Percentiles rank a stretch among this genome's conserved stretches.
Evolutionary conservation across 1,140 invertebrate genomes (phyloP).

Genomic region (Dufourea novaeangliae): DNA sequence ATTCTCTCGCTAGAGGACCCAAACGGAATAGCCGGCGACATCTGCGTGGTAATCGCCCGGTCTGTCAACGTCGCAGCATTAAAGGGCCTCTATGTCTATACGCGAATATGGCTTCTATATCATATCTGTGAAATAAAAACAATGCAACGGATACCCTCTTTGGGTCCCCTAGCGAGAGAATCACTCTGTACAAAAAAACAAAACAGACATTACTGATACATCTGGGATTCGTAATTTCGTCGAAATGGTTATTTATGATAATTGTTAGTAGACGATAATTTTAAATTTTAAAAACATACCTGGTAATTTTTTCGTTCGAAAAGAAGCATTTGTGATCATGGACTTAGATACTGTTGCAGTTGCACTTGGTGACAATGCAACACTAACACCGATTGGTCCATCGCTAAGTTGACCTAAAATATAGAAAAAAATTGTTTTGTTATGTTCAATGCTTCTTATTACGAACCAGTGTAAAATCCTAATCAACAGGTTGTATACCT

Average conservation of each 20-base stretch:
- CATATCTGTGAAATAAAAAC: too few relatives aligned
- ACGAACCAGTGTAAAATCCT: not conserved
- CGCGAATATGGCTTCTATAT: too few relatives aligned
- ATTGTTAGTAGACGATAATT: constrained; percentile 30
- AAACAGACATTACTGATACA: constrained; percentile 2
- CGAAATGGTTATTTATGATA: not conserved
- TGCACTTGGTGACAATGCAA: constrained; percentile 90
- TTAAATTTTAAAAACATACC: constrained; percentile 81
- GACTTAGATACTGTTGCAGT: constrained; percentile 93
- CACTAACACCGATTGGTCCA: constrained; percentile 90
- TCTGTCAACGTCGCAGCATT: too few relatives aligned
- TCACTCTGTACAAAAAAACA: constrained; percentile 8
- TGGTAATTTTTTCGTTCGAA: constrained; percentile 97
- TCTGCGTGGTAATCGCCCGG: too few relatives aligned
- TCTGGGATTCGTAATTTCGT: not conserved
- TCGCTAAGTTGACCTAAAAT: constrained; percentile 86
- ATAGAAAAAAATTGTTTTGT: not conserved
- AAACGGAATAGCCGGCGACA: too few relatives aligned
- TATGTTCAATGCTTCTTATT: not conserved
- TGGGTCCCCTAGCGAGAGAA: too few relatives aligned
- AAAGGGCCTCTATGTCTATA: too few relatives aligned
- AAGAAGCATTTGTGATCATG: constrained; percentile 98
- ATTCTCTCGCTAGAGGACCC: too few relatives aligned
- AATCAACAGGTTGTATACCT: constrained; percentile 74
- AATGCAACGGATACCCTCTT: too few relatives aligned